Evolutionary conservation across 92 coral and sea anemone species (phyloP), one percentile per base, ranked within the genome.

Genomic region (Nematostella vectensis): DNA sequence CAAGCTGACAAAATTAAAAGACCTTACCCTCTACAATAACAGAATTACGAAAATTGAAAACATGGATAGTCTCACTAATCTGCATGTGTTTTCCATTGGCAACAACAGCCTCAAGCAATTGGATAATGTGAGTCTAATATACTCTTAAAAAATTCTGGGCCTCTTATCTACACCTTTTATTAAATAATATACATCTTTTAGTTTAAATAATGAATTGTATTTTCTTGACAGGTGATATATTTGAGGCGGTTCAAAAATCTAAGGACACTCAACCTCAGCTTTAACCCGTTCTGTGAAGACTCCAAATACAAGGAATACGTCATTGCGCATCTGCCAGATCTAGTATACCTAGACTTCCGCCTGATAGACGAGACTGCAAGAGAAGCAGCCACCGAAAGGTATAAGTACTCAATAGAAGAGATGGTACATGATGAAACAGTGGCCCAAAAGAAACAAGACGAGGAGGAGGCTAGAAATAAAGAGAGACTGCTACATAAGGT

Each of bases 401-500:
- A 91, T 57, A 86, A 57, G 59, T 91, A 91, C 30, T 83, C 98
- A n/a, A 87, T 91, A 52, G 98, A 91, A 64, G 98, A 91, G 52
- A 72, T 82, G 29, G 85, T 91, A 17, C 98, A 91, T 61, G 85
- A 91, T 59, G 98, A 91, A 58, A 91, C 98, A 29, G 76, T 75
- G 26, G 96, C 98, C 53, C 68, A 69, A 58, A 69, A 82, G 50
- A 76, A 82, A 30, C 69, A 67, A 12, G 91, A 82, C 31, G 98
- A 91, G 63, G 15, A 56, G 28, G 78, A 68, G 40, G 76, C 67
- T 11, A 83, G 57, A 56, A 83, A 71, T 13, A 56, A 72, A 54
- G 80, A 87, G 45, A 74, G 85, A 47, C 70, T 72, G 15, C 68
- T 86, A 27, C 99, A 93, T 54, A 93, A 87, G 94, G 99, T 86